Evolutionary conservation across 2,113 vertebrate species (phyloP), one percentile per base, ranked within the genome.

Genomic region (Salvelinus namaycush): DNA sequence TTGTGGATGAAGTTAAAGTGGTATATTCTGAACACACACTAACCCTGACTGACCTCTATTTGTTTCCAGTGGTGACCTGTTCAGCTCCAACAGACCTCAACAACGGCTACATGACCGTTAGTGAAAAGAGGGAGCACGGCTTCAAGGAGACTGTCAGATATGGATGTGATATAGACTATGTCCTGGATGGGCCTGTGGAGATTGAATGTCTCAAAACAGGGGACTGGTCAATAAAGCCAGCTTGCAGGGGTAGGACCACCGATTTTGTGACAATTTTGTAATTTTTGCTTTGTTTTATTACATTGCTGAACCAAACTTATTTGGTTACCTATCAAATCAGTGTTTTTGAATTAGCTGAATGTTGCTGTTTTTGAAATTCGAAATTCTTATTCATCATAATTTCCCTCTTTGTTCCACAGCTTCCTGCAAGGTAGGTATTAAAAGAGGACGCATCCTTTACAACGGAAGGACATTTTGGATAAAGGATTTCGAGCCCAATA

Each of bases 221-320:
- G 24, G 11, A 54, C 0, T 92, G 91, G 91, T 90, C 91, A 72
- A 75, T 86, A 34, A 87, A 77, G 75, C 91, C 91, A 57, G 84
- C 80, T n/a, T 92, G 91, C 81, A 89, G 84, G 18, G 85, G 91
- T 92, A 84, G 1, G 59, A 22, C 20, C 49, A 31, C 65, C 1
- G 4, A 13, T 68, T 27, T 29, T 3, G 54, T 57, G 54, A 18
- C 54, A 57, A 57, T 18, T 20, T 16, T 20, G 51, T 12, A 22
- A 20, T 13, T 2, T 2, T 34, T 39, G 3, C 9, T 11, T 34
- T 39, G 8, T 39, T 39, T 57, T 57, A 39, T 8, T 39, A 39
- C 34, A 39, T 39, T 39, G 34, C 18, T 57, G 22, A 11, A 68
- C 13, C 13, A 34, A 18, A 54, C 4, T 3, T 54, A 54, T 54